Evolutionary conservation across 2,888 invertebrate species (phyloP).

Genomic region (Hipparchia sbordonii): DNA sequence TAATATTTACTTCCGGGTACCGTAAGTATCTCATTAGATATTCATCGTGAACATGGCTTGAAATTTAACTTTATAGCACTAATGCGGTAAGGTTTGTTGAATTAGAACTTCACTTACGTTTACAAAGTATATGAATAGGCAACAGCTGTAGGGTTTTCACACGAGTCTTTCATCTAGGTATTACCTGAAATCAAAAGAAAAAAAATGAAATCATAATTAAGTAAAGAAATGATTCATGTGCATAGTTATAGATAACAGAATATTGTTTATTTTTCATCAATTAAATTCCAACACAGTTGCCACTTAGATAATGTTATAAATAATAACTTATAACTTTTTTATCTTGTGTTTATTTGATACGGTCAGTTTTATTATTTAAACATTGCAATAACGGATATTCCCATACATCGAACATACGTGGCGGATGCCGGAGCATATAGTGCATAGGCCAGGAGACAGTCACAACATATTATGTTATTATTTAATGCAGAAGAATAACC

Average conservation of each 20-base stretch:
- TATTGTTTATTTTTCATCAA: not conserved
- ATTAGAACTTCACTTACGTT: not conserved
- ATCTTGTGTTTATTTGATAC: not conserved
- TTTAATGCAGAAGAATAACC: not conserved
- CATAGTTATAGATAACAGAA: not conserved
- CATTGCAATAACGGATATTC: constrained; percentile 30
- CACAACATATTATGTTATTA: not conserved
- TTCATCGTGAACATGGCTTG: too few species aligned
- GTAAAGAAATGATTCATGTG: not conserved
- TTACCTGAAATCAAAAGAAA: constrained; percentile 22
- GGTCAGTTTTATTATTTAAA: constrained; percentile 14
- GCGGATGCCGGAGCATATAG: constrained; percentile 30
- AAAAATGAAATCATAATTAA: not conserved
- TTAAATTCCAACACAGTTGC: too few species aligned
- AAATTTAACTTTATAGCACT: too few species aligned
- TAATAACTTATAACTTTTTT: not conserved
- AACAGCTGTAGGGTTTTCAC: not conserved
- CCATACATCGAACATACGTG: constrained; percentile 24
- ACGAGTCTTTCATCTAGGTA: not conserved
- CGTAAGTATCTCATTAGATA: too few species aligned
- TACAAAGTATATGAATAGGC: not conserved
- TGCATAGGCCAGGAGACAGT: constrained; percentile 17
- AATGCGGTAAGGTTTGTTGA: too few species aligned
- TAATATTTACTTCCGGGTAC: too few species aligned
- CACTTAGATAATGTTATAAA: too few species aligned